Evolutionary conservation across 2,797 vertebrate species (phyloP).

Genomic region (Urophycis tenuis): DNA sequence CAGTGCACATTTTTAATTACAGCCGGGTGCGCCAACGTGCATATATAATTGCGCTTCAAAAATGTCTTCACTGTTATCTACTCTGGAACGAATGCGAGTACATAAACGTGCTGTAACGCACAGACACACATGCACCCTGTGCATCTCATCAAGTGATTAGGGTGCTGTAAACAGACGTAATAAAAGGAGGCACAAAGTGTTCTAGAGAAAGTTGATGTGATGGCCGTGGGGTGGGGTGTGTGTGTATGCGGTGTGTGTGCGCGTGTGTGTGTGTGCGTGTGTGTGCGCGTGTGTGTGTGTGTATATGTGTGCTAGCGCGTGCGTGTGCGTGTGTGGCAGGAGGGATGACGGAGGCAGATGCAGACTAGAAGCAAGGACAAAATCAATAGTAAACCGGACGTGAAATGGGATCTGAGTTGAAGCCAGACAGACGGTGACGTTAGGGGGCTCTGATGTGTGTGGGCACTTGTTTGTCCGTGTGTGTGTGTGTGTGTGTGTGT

Average conservation of each 20-base stretch:
- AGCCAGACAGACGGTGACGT: slow-evolving; percentile 59
- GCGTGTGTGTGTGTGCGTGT: too few species aligned
- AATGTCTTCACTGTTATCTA: slow-evolving; percentile 52
- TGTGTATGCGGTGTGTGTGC: too few species aligned
- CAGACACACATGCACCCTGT: not conserved
- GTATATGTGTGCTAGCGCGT: too few species aligned
- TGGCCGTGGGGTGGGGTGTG: slow-evolving; percentile 25
- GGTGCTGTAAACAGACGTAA: slow-evolving; percentile 33
- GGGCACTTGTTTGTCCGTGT: slow-evolving; percentile 47
- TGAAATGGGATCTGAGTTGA: slow-evolving; percentile 71
- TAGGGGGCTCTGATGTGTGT: slow-evolving; percentile 36
- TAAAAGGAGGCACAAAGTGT: slow-evolving; percentile 29
- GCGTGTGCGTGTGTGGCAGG: slow-evolving; percentile 19
- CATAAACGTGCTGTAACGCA: not conserved
- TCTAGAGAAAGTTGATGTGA: slow-evolving; percentile 21
- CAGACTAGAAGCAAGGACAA: slow-evolving; percentile 60
- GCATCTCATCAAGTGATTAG: not conserved
- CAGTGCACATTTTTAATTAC: slow-evolving; percentile 54
- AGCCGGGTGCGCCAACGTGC: slow-evolving; percentile 41
- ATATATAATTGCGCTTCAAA: slow-evolving; percentile 44
- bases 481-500: slow-evolving; percentile 14
- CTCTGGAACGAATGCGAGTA: not conserved
- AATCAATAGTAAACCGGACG: slow-evolving; percentile 72
- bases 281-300: too few species aligned
- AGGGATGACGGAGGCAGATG: slow-evolving; percentile 30